A percentile compares a stretch with the other conserved stretches of the same genome.
Conservation (phyloP, 2,888 invertebrate species). For the Synergus laeviventris region DNA sequence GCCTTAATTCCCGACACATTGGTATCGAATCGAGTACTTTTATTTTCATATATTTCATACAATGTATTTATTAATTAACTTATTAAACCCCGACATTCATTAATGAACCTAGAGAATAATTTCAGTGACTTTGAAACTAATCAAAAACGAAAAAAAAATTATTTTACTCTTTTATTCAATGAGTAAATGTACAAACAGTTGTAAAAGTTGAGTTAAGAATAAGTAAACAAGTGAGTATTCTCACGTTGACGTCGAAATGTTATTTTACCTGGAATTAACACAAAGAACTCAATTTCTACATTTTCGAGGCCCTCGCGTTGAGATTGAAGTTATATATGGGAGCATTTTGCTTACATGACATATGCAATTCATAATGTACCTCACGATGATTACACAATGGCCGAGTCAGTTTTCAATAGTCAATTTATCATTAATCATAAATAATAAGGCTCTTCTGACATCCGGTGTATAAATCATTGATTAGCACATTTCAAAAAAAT, state of each 20-base stretch:
- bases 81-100: no score
- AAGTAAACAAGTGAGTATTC: not conserved
- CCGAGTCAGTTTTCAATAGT: conserved; percentile 18
- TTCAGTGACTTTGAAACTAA: not conserved
- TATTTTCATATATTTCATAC: not conserved
- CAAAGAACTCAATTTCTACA: not conserved
- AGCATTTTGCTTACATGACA: conserved; percentile 16
- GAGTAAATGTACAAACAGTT: not conserved
- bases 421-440: conserved; percentile 27
- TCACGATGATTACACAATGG: conserved; percentile 14
- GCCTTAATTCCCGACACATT: conserved; percentile 20
- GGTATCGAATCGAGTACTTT: not conserved
- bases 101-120: not conserved
- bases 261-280: not conserved
- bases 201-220: not conserved
- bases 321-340: conserved; percentile 17
- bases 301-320: not conserved
- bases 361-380: not conserved
- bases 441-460: conserved; percentile 16
- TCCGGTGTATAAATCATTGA: not conserved
- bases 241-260: not conserved
- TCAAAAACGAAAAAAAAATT: not conserved
- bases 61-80: not conserved
- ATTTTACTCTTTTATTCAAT: not conserved
- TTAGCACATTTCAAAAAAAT: not conserved